Evolutionary conservation across 2,797 vertebrate genomes (phyloP), one percentile per base, ranked within the genome.

Genomic region (Picus viridis): DNA sequence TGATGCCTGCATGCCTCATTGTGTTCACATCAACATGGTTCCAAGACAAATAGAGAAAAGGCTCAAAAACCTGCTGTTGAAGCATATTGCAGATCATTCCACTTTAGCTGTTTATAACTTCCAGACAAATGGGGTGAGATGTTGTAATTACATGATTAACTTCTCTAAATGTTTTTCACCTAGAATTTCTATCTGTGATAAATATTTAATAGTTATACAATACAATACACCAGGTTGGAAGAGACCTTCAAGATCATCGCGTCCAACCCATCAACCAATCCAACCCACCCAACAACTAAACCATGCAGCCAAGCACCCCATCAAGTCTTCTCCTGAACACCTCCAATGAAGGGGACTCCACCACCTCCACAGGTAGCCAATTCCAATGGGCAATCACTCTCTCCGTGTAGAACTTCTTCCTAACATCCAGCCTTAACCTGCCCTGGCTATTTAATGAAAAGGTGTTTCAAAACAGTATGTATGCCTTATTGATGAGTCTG

Each of bases 31-130:
- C 72, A 85, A 45, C 27, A 27, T 1, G 26, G 41, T 73, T 94
- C 54, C 83, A 95, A 88, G 67, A 72, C 30, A 95, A 92, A 95
- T 24, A 65, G 61, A 61, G 41, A 86, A 88, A 34, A 82, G 36
- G 65, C 53, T 84, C 78, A 91, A 91, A 94, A 93, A 24, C 45
- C 43, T 80, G 65, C 72, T 80, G 56, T 51, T 84, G 80, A 90
- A 77, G 39, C 27, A 39, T 6, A 41, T 22, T 88, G 76, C 67
- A 85, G 57, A 43, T 76, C 49, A 90, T 94, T 34, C 26, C 71
- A 76, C 34, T 73, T 86, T 12, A 85, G 18, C 17, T 59, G 59
- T 53, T 83, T 32, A 0, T 18, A 88, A 77, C 0, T 57, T 79
- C 51, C n/a, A 63, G 36, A 59, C 4, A 24, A 79, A 89, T 0